phyloP scores from a whole-genome alignment of 2,113 vertebrate genomes.

The Rhea americana region DNA sequence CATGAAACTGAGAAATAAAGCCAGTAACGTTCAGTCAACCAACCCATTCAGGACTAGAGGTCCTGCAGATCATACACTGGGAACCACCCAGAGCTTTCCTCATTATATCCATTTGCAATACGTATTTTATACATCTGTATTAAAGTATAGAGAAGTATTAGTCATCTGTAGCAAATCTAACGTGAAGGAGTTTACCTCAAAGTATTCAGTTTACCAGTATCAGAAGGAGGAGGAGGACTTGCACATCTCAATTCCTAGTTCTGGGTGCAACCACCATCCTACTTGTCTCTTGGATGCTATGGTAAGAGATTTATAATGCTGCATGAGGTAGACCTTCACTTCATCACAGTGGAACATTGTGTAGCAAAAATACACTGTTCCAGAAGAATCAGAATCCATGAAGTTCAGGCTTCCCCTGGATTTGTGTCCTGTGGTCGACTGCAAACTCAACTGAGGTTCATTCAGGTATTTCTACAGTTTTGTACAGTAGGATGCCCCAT shows the following conservation, averaged over 20 bases:
- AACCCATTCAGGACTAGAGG: not conserved
- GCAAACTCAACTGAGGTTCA: not conserved
- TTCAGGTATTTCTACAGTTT: not conserved
- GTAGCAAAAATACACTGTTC: not conserved
- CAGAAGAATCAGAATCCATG: not conserved
- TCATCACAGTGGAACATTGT: not conserved
- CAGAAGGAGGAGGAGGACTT: not conserved
- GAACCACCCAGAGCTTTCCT: not conserved
- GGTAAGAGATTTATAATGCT: not conserved
- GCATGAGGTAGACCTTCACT: not conserved
- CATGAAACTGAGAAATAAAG: not conserved
- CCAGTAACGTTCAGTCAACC: not conserved
- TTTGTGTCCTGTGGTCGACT: not conserved
- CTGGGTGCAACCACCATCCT: not conserved
- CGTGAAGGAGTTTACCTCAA: not conserved
- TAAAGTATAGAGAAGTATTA: not conserved
- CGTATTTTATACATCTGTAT: not conserved
- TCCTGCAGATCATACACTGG: not conserved
- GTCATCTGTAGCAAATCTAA: not conserved
- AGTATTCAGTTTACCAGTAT: not conserved
- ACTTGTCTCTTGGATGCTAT: not conserved
- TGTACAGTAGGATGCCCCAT: not conserved
- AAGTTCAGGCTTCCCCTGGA: not conserved
- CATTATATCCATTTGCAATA: not conserved
- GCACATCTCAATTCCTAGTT: not conserved